Conservation (phyloP, 2,113 vertebrate genomes). For the Elephas maximus region DNA sequence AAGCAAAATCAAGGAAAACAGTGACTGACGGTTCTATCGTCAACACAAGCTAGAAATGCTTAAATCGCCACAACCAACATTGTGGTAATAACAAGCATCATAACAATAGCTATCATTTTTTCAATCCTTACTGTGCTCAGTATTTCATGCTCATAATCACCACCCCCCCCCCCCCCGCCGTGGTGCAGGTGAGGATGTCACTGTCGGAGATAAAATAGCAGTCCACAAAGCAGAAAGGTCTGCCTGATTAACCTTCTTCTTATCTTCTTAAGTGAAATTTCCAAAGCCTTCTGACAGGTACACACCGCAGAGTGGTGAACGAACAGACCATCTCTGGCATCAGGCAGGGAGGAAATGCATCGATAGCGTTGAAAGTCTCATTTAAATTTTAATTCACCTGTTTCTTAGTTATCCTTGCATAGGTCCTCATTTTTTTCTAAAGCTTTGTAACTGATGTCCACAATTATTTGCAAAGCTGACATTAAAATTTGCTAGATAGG, state of each 20-base stretch:
- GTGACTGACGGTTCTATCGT: slow-evolving; percentile 41
- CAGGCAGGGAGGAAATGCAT: neutral
- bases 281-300: slow-evolving; percentile 38
- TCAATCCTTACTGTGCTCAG: slow-evolving; percentile 21
- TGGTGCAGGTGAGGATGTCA: slow-evolving; percentile 46
- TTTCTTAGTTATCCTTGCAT: slow-evolving; percentile 31
- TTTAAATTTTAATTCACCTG: slow-evolving; percentile 55
- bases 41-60: slow-evolving; percentile 45
- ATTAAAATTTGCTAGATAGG: slow-evolving; percentile 48
- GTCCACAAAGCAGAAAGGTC: slow-evolving; percentile 38
- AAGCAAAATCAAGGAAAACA: slow-evolving; percentile 10
- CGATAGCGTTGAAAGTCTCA: neutral
- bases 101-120: slow-evolving; percentile 29
- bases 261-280: slow-evolving; percentile 65
- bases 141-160: slow-evolving; percentile 21
- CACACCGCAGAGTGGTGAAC: slow-evolving; percentile 3
- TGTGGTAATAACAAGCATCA: neutral
- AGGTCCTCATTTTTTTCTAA: neutral
- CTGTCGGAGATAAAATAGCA: slow-evolving; percentile 61
- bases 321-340: neutral
- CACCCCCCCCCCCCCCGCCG: neutral
- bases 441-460: slow-evolving; percentile 41
- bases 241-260: slow-evolving; percentile 67
- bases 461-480: slow-evolving; percentile 34
- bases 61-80: slow-evolving; percentile 9